phyloP scores from a whole-genome alignment of 1,140 invertebrate genomes.

The Periplaneta americana region DNA sequence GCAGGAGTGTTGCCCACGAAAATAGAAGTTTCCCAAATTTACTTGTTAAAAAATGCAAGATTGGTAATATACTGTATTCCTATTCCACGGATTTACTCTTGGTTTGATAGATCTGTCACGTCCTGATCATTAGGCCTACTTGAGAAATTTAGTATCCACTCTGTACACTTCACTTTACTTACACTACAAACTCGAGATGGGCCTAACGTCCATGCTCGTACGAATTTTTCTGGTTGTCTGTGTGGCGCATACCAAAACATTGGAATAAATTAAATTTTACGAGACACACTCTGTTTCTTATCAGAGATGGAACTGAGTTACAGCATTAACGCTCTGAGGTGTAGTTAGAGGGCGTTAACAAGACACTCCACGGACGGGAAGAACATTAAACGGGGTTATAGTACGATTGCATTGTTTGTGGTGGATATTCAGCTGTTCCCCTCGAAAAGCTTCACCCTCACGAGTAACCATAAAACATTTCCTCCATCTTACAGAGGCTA shows the following conservation, averaged over 20 bases:
- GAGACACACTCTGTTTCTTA: neutral
- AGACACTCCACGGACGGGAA: neutral
- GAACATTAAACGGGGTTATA: neutral
- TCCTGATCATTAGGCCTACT: no score
- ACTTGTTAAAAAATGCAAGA: no score
- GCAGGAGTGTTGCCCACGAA: no score
- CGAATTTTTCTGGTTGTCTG: no score
- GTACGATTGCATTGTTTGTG: neutral
- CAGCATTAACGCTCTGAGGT: neutral
- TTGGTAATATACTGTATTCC: no score
- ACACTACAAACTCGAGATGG: no score
- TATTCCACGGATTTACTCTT: no score
- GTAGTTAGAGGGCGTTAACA: neutral
- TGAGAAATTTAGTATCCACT: no score
- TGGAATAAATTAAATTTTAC: neutral
- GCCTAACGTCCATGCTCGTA: no score
- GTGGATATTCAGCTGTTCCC: neutral
- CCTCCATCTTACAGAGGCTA: neutral
- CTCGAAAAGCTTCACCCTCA: neutral
- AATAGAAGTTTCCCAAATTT: no score
- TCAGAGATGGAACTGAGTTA: neutral
- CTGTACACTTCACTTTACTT: no score
- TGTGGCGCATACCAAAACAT: neutral
- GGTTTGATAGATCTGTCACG: no score
- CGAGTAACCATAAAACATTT: neutral